Evolutionary conservation across 2,797 vertebrate species (phyloP).

Genomic region (Coluber constrictor): DNA sequence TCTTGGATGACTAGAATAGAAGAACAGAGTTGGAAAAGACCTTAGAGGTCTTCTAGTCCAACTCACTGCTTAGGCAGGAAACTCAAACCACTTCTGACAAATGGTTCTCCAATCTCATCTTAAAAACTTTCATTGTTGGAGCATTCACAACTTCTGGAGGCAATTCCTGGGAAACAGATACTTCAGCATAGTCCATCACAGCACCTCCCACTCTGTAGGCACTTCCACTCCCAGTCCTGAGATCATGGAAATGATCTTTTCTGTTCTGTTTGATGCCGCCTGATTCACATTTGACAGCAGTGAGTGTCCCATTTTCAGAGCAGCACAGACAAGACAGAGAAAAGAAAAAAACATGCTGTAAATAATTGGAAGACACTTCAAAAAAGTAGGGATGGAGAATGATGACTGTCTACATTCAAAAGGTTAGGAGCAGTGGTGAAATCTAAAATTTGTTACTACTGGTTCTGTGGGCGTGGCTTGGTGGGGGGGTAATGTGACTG

Average conservation of each 20-base stretch:
- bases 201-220: neutral
- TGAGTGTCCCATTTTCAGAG: neutral
- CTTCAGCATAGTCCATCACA: neutral
- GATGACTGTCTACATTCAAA: neutral
- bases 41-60: too few species aligned
- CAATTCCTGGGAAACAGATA: neutral
- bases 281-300: neutral
- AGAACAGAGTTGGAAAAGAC: too few species aligned
- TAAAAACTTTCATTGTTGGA: too few species aligned
- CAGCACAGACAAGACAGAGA: neutral
- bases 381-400: neutral
- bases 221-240: neutral
- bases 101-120: too few species aligned
- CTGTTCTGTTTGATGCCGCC: neutral
- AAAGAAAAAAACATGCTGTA: neutral
- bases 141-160: too few species aligned
- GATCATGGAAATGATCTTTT: neutral
- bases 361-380: constrained; percentile 16
- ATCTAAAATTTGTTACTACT: too few species aligned
- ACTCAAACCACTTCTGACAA: too few species aligned
- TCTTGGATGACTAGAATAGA: too few species aligned
- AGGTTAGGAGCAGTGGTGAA: neutral
- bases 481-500: too few species aligned
- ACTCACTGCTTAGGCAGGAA: too few species aligned
- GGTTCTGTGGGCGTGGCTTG: too few species aligned